Evolutionary conservation across 2,113 vertebrate genomes (phyloP).

Genomic region (Andinoacara biseriatus): DNA sequence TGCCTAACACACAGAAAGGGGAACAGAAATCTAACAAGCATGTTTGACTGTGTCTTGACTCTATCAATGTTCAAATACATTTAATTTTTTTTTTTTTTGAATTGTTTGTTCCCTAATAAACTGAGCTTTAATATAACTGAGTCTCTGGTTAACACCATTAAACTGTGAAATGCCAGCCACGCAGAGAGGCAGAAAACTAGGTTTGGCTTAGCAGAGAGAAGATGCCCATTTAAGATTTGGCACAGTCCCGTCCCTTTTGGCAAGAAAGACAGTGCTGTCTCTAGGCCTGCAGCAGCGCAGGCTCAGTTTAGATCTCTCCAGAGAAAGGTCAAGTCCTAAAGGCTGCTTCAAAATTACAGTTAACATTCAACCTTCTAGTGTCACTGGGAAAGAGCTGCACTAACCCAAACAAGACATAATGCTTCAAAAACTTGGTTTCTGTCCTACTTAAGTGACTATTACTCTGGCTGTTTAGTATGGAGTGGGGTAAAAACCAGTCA

Average conservation of each 20-base stretch:
- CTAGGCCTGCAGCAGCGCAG: constrained; percentile 54
- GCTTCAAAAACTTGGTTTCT: not conserved
- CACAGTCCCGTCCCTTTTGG: constrained; percentile 43
- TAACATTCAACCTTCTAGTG: constrained; percentile 38
- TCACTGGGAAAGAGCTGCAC: not conserved
- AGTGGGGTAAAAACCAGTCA: not conserved
- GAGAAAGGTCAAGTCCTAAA: constrained; percentile 58
- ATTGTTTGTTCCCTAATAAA: constrained; percentile 1
- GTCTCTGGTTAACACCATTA: not conserved
- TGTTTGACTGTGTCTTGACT: not conserved
- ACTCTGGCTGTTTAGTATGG: not conserved
- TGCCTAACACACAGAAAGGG: not conserved
- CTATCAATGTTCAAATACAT: not conserved
- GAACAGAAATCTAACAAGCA: not conserved
- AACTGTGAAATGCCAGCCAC: constrained; percentile 12
- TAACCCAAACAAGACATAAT: not conserved
- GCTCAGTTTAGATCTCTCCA: constrained; percentile 60
- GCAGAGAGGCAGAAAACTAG: constrained; percentile 35
- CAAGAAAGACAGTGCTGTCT: constrained; percentile 35
- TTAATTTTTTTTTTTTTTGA: not conserved
- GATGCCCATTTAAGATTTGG: constrained; percentile 70
- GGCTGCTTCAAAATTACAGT: constrained; percentile 49
- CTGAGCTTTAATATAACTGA: not conserved
- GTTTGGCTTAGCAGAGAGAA: constrained; percentile 48
- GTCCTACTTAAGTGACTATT: not conserved